These are phyloP conservation scores for Reticulitermes lucifugus DNA, from an alignment of 2,888 invertebrate genomes.

Conservation along the genomic window DNA sequence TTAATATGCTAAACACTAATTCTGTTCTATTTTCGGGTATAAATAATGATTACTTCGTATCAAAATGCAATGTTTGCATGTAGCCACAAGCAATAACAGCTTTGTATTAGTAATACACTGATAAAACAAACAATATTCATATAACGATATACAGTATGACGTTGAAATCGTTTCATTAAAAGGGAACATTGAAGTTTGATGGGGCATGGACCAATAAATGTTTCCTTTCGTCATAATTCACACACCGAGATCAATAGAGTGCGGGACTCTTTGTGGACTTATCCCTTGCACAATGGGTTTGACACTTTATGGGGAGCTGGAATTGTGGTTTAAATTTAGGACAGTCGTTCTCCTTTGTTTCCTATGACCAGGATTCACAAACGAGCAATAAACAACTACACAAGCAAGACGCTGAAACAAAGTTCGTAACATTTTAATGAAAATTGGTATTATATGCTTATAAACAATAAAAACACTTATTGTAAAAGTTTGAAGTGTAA, in stretches of 20 bases:
- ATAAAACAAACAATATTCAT: neutral
- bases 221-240: conserved; percentile 6
- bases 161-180: neutral
- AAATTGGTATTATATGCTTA: neutral
- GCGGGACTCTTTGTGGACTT: neutral
- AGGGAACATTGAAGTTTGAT: neutral
- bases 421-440: neutral
- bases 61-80: neutral
- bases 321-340: conserved; percentile 2
- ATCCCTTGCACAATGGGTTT: neutral
- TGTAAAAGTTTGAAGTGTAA: neutral
- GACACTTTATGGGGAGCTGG: neutral
- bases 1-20: neutral
- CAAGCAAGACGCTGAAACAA: neutral
- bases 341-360: neutral
- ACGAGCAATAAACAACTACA: neutral
- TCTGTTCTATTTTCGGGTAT: neutral
- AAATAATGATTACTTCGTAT: neutral
- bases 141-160: neutral
- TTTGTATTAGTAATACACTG: neutral
- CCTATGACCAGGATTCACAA: too few relatives aligned
- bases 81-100: neutral
- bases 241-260: neutral
- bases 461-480: neutral
- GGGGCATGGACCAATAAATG: neutral